These are phyloP conservation scores for Biston stratarius DNA, from an alignment of 2,888 invertebrate genomes.

Conservation along the genomic window DNA sequence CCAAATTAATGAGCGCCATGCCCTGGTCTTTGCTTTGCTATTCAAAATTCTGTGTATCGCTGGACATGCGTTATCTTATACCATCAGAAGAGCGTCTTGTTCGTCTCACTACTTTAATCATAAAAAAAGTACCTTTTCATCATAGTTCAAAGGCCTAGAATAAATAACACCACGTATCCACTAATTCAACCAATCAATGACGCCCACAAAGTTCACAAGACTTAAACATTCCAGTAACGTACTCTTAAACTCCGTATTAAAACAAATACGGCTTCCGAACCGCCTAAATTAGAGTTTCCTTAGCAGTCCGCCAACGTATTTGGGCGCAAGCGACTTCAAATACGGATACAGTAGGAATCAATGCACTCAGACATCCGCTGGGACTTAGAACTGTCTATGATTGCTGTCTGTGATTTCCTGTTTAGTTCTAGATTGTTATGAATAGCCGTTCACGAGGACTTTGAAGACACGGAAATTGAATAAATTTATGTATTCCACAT, in stretches of 20 bases:
- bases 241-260: slow-evolving; percentile 27
- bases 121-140: neutral
- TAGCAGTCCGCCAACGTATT: slow-evolving; percentile 39
- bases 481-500: slow-evolving; percentile 1
- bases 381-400: slow-evolving; percentile 65
- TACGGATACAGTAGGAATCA: slow-evolving; percentile 65
- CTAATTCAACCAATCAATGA: neutral
- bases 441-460: slow-evolving; percentile 27
- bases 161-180: neutral
- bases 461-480: slow-evolving; percentile 24
- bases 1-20: no score
- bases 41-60: no score
- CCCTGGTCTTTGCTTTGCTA: no score
- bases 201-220: slow-evolving; percentile 12
- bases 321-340: slow-evolving; percentile 49
- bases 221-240: slow-evolving; percentile 41
- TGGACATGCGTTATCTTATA: no score
- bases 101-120: no score
- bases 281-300: slow-evolving; percentile 29
- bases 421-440: slow-evolving; percentile 51
- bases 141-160: neutral
- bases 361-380: slow-evolving; percentile 74
- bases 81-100: no score
- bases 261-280: slow-evolving; percentile 35
- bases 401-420: slow-evolving; percentile 69